Percentiles rank a stretch among this genome's conserved stretches.
Conservation (phyloP, 1,140 invertebrate species). For the Tetraneura akinire region DNA sequence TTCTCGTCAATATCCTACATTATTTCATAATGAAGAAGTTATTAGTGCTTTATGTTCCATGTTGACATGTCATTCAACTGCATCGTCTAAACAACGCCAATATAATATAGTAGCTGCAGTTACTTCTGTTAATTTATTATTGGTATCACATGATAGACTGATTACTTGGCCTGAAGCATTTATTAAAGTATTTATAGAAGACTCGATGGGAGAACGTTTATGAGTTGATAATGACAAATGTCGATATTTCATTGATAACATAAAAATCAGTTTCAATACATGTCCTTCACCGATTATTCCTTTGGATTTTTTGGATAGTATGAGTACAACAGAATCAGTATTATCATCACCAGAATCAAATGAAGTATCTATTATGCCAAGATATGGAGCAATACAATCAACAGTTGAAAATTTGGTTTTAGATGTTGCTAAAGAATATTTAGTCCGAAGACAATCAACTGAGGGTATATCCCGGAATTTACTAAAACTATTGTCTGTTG, state of each 20-base stretch:
- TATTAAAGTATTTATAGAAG: conserved; percentile 83
- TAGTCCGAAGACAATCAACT: conserved; percentile 78
- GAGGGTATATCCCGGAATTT: conserved; percentile 88
- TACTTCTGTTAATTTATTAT: conserved; percentile 81
- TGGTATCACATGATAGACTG: conserved; percentile 75
- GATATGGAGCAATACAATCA: conserved; percentile 34
- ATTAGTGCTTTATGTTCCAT: conserved; percentile 79
- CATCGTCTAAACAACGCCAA: conserved; percentile 59
- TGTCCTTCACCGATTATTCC: conserved; percentile 68
- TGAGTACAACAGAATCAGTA: conserved; percentile 7
- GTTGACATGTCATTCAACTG: conserved; percentile 71
- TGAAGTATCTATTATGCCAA: conserved; percentile 29
- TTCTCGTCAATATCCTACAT: conserved; percentile 75
- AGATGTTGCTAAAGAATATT: conserved; percentile 84
- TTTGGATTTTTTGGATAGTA: conserved; percentile 58
- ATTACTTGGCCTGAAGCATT: conserved; percentile 76
- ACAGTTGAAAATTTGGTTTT: conserved; percentile 63
- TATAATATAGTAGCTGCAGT: conserved; percentile 73
- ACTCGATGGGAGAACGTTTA: conserved; percentile 85
- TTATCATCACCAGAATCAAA: background rate
- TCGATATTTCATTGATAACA: conserved; percentile 89
- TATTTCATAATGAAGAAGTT: conserved; percentile 79
- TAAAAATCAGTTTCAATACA: conserved; percentile 85
- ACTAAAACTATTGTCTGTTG: conserved; percentile 78
- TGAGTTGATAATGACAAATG: conserved; percentile 94